Conservation (phyloP, 2,888 invertebrate species). For the Drosophila paramelanica region DNA sequence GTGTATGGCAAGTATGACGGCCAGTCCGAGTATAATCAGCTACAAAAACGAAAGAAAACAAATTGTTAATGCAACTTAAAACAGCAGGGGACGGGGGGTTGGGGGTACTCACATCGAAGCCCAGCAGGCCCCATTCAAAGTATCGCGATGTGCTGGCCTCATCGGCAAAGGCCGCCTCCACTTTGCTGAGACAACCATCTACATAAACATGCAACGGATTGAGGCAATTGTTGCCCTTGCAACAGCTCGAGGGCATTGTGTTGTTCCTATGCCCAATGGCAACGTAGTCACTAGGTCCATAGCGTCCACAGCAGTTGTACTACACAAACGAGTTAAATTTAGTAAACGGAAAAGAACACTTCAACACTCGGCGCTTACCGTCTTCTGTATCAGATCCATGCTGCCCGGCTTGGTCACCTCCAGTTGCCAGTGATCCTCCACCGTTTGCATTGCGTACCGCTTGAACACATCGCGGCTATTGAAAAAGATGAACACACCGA, state of each 20-base stretch:
- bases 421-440: constrained; percentile 70
- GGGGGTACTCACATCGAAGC: constrained; percentile 69
- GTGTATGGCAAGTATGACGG: constrained; percentile 76
- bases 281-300: constrained; percentile 77
- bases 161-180: constrained; percentile 74
- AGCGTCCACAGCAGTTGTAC: constrained; percentile 82
- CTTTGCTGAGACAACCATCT: constrained; percentile 71
- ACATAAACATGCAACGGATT: constrained; percentile 73
- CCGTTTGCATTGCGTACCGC: constrained; percentile 68
- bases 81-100: neutral
- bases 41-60: constrained; percentile 39
- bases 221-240: constrained; percentile 76
- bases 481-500: constrained; percentile 63
- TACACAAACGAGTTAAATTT: constrained; percentile 21
- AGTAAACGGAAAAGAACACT: neutral
- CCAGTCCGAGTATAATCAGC: constrained; percentile 70
- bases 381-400: constrained; percentile 75
- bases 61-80: constrained; percentile 1
- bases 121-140: constrained; percentile 75
- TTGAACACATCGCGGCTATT: constrained; percentile 73
- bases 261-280: constrained; percentile 46
- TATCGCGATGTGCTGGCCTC: constrained; percentile 63
- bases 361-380: constrained; percentile 52
- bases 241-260: constrained; percentile 75
- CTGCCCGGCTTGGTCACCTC: constrained; percentile 71